phyloP scores from a whole-genome alignment of 2,797 vertebrate genomes.

The Leptatherina wallacei region DNA sequence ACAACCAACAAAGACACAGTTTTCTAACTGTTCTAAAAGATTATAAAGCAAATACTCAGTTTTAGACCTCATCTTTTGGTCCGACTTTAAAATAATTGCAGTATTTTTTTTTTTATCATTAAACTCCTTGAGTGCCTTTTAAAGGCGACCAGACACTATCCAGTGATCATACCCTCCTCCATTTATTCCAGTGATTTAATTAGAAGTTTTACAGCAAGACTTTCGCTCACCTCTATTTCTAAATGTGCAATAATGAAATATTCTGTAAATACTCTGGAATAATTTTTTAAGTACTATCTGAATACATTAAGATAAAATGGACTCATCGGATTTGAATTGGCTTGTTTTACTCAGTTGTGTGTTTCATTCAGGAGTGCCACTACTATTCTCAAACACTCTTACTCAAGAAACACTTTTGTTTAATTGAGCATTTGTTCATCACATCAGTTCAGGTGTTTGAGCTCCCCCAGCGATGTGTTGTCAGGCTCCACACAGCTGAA shows the following conservation, averaged over 20 bases:
- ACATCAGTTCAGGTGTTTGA: neutral
- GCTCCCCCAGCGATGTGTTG: neutral
- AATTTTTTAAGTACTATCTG: neutral
- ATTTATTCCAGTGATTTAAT: neutral
- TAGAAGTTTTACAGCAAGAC: neutral
- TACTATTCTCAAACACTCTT: neutral
- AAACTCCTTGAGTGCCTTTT: neutral
- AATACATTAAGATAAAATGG: neutral
- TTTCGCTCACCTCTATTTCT: neutral
- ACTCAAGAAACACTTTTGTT: neutral
- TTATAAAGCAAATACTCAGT: neutral
- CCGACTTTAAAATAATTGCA: neutral
- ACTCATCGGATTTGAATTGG: neutral
- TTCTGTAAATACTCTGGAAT: neutral
- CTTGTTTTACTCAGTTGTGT: neutral
- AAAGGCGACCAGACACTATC: neutral
- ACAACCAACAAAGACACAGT: slow-evolving; percentile 17
- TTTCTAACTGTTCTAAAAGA: slow-evolving; percentile 22
- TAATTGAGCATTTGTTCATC: neutral
- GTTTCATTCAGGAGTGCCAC: neutral
- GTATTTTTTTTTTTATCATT: neutral
- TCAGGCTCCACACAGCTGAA: neutral
- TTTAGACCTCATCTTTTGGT: neutral
- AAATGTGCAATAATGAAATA: neutral
- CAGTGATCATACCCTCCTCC: neutral